Evolutionary conservation across 2,888 invertebrate species (phyloP).

Genomic region (Ophion ellenae): DNA sequence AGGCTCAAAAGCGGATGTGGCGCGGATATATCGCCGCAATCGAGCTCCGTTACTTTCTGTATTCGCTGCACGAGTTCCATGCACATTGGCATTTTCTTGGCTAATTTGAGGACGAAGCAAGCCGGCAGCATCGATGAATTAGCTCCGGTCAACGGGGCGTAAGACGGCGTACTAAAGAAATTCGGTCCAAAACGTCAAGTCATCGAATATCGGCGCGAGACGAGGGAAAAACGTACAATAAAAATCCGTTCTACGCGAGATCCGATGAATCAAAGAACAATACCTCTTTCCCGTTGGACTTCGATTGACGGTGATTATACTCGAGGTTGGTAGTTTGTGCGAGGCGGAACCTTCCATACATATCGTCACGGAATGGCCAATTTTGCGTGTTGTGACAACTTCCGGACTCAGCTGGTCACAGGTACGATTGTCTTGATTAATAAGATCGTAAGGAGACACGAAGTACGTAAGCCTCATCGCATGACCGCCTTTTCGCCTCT

Average conservation of each 20-base stretch:
- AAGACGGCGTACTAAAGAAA: conserved; percentile 88
- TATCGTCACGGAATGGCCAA: conserved; percentile 95
- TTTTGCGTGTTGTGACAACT: conserved; percentile 87
- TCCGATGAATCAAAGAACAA: neutral
- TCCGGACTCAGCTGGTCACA: conserved; percentile 91
- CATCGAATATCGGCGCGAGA: neutral
- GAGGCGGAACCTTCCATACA: conserved; percentile 94
- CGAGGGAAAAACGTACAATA: neutral
- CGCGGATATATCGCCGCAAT: conserved; percentile 85
- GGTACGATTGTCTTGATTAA: conserved; percentile 90
- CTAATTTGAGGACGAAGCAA: conserved; percentile 93
- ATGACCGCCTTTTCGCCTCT: conserved; percentile 86
- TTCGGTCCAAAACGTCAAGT: neutral
- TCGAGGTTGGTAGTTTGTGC: conserved; percentile 92
- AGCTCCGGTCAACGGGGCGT: conserved; percentile 90
- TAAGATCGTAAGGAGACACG: conserved; percentile 95
- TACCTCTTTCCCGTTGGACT: conserved; percentile 91
- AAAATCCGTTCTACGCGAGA: neutral
- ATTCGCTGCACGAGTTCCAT: conserved; percentile 89
- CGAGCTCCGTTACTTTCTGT: conserved; percentile 86
- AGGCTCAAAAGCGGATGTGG: conserved; percentile 90
- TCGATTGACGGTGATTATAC: conserved; percentile 89
- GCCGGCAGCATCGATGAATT: conserved; percentile 97
- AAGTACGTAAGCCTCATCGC: conserved; percentile 97
- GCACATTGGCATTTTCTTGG: conserved; percentile 94